These are phyloP conservation scores for Albula glossodonta DNA, from an alignment of 2,113 vertebrate genomes.

Conservation along the genomic window DNA sequence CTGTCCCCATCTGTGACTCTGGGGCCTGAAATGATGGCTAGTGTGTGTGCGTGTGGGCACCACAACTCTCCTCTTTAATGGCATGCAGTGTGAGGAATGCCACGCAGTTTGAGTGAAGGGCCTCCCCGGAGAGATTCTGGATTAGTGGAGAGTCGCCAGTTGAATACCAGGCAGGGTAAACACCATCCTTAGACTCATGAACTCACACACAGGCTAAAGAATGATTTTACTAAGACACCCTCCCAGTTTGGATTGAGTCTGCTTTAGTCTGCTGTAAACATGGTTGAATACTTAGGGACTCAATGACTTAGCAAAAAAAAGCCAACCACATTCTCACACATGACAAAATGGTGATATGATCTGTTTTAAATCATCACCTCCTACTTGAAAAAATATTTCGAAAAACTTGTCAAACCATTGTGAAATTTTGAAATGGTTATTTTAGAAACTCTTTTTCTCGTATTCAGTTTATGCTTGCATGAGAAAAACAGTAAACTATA, in stretches of 20 bases:
- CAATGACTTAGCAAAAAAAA: background rate
- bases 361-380: background rate
- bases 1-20: constrained; percentile 30
- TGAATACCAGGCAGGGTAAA: constrained; percentile 57
- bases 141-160: constrained; percentile 65
- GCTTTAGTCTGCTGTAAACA: background rate
- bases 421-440: background rate
- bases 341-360: background rate
- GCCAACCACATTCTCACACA: background rate
- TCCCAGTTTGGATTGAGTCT: background rate
- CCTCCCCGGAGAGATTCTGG: constrained; percentile 56
- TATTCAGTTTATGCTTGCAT: too few species aligned
- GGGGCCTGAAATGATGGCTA: constrained; percentile 21
- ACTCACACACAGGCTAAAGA: constrained; percentile 5
- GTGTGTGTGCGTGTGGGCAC: constrained; percentile 13
- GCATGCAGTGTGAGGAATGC: constrained; percentile 44
- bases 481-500: too few species aligned
- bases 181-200: constrained; percentile 48
- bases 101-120: constrained; percentile 55
- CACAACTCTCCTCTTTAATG: constrained; percentile 42
- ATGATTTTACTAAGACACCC: background rate
- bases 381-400: background rate
- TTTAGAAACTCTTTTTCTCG: too few species aligned
- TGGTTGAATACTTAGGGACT: background rate
- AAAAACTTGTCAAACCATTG: background rate